These are phyloP conservation scores for Vombatus ursinus DNA, from an alignment of 2,113 vertebrate genomes.

Conservation along the genomic window DNA sequence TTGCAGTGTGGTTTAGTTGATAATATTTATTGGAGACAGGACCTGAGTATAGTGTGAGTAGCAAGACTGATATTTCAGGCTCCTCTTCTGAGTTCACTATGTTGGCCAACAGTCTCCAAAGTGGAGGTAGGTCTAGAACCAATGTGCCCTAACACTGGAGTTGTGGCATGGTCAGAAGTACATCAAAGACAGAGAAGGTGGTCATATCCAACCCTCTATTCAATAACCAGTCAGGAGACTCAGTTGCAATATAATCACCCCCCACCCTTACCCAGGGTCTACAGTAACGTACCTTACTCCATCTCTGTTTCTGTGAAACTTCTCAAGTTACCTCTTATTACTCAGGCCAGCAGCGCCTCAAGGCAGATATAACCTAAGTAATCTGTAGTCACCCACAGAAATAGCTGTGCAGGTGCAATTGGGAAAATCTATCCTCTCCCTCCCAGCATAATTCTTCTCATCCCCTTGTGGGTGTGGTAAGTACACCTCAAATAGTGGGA, in stretches of 20 bases:
- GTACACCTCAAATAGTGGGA: background rate
- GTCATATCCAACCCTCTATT: background rate
- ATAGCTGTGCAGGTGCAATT: background rate
- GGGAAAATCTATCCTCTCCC: background rate
- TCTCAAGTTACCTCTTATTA: background rate
- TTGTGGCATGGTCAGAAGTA: background rate
- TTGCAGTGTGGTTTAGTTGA: background rate
- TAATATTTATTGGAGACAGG: background rate
- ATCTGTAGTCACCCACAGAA: background rate
- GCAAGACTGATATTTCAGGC: background rate
- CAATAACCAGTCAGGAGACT: background rate
- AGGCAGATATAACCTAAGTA: background rate
- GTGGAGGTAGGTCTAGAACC: background rate
- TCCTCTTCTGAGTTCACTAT: background rate
- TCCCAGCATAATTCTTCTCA: background rate
- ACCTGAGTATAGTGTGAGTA: too few species aligned
- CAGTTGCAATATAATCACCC: too few species aligned
- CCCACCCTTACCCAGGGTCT: too few species aligned
- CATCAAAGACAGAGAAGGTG: background rate
- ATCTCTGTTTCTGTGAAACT: background rate
- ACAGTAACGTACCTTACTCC: background rate
- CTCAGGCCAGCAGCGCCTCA: background rate
- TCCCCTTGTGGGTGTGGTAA: too few species aligned
- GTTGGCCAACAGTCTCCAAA: background rate
- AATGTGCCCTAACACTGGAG: too few species aligned